Evolutionary conservation across 1,140 invertebrate genomes (phyloP), one percentile per base, ranked within the genome.

Genomic region (Hyposmocoma kahamanoa): DNA sequence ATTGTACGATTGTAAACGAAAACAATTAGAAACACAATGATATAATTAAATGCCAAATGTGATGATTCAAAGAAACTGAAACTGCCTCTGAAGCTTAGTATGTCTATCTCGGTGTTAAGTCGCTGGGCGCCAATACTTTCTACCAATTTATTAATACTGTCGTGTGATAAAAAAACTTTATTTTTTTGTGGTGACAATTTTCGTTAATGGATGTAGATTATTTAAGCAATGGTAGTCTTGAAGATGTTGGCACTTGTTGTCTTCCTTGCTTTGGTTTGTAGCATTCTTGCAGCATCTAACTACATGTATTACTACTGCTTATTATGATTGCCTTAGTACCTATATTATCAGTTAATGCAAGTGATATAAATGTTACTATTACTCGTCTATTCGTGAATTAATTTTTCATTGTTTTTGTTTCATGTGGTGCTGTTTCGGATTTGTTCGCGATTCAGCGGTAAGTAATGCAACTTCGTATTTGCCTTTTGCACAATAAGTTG

Each of bases 11-110:
- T 36, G 32, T 36, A 10, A 36, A 36, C 15, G 57, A 71, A 74
- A 74, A 72, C 71, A 74, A 72, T 73, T 53, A 53, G 60, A 63
- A 71, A 78, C 78, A 78, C 77, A 81, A 78, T 75, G 57, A 60
- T 56, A 58, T 62, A 62, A 69, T 70, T n/a, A n/a, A n/a, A n/a
- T n/a, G n/a, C n/a, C 57, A 62, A 47, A 54, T 64, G 48, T 62
- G 66, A 50, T 79, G 71, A 72, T 62, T 77, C 68, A 73, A n/a
- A 62, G 64, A 51, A 57, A 52, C 67, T 53, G 67, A 71, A 53
- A 64, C 68, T 64, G 67, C 57, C 49, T 56, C 60, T 50, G 45
- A 50, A 57, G 50, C 66, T 42, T 54, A 54, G 51, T 51, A 64
- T 65, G 67, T 52, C 41, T 57, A 47, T 50, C 55, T 61, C 53